Evolutionary conservation across 2,797 vertebrate species (phyloP), one percentile per base, ranked within the genome.

Genomic region (Hydrocynus forskahlii): DNA sequence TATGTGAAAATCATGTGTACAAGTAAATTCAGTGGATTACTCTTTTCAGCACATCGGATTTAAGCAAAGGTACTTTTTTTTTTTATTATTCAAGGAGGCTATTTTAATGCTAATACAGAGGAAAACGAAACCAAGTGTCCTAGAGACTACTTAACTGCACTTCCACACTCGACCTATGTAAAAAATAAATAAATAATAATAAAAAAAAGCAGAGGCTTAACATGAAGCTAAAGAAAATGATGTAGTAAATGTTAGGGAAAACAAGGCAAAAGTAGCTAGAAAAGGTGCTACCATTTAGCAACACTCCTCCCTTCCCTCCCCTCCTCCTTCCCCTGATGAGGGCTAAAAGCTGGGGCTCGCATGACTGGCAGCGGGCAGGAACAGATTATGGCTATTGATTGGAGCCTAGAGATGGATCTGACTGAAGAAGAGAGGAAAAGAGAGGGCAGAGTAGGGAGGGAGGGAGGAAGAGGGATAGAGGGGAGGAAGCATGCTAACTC

Each of bases 361-460:
- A 95, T 96, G 96, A 96, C 96, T 95, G 94, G 94, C 94, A 93
- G 94, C 92, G 93, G 95, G 94, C 95, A 95, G 94, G 93, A 92
- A 93, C 95, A 96, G 96, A 98, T 98, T 97, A 99, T 94, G 95
- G 95, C 92, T 95, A 99, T 97, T 90, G 96, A 99, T 96, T 85
- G 92, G 92, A 90, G 95, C 95, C 94, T 91, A 92, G 92, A 95
- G 95, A 96, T 95, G 93, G 92, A 92, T 94, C 95, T 95, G 93
- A 86, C 84, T 84, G 84, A 80, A 86, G 85, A 85, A 86, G 81
- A 89, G 85, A 68, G 83, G 79, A 80, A 74, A 85, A 86, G 82
- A 83, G 85, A 87, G 82, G 88, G 78, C 86, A 29, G 76, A 79
- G 57, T 19, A 60, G 76, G 63, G 35, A 75, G 62, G 69, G 85